Evolutionary conservation across 2,113 vertebrate genomes (phyloP).

Genomic region (Engystomops pustulosus): DNA sequence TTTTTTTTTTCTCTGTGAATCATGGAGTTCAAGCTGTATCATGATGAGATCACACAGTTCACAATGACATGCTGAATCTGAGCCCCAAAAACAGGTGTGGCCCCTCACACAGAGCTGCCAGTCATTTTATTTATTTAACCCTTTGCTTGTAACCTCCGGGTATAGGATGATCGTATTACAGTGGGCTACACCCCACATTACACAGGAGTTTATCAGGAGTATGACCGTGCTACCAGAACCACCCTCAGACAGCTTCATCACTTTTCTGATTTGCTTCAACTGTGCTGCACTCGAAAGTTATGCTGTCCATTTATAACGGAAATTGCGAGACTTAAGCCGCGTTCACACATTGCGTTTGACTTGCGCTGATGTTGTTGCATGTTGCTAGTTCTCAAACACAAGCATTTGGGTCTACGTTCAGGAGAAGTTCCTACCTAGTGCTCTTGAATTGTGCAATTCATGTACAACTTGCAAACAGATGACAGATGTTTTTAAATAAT

Average conservation of each 20-base stretch:
- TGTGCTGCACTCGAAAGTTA: too few relatives aligned
- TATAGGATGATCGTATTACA: neutral
- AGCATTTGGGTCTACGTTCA: too few relatives aligned
- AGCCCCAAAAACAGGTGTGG: slow-evolving; percentile 30
- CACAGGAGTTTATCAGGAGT: neutral
- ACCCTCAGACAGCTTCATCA: neutral
- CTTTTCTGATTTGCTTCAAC: neutral
- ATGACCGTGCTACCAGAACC: neutral
- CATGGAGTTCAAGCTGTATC: slow-evolving; percentile 37
- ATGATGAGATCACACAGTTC: slow-evolving; percentile 42
- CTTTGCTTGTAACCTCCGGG: neutral
- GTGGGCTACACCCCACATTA: neutral
- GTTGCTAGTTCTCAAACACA: too few relatives aligned
- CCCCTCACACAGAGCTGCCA: slow-evolving; percentile 59
- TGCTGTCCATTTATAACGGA: too few relatives aligned
- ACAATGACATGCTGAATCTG: slow-evolving; percentile 29
- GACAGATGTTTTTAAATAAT: too few relatives aligned
- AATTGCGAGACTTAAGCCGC: too few relatives aligned
- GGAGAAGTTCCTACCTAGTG: too few relatives aligned
- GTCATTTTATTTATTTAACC: slow-evolving; percentile 57
- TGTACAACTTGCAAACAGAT: too few relatives aligned
- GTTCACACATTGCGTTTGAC: too few relatives aligned
- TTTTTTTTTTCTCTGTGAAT: slow-evolving; percentile 27
- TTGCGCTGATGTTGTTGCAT: too few relatives aligned
- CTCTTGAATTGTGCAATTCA: too few relatives aligned